Evolutionary conservation across 2,113 vertebrate species (phyloP), one percentile per base, ranked within the genome.

Genomic region (Microcebus ravelobensis): DNA sequence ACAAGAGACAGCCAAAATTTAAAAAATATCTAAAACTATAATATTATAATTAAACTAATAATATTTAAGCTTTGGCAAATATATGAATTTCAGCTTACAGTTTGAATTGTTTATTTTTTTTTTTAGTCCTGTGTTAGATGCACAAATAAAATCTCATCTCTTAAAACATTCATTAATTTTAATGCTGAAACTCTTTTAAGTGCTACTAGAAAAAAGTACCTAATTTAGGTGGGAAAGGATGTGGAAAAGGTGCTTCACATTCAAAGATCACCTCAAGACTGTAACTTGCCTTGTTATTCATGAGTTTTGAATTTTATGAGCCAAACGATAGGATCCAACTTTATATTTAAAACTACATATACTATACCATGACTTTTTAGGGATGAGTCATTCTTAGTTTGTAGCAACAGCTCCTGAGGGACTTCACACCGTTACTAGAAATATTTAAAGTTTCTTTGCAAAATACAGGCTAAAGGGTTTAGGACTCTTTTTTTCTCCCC

Each of bases 151-250:
- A 87, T 31, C 4, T 92, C 52, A 84, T 95, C 48, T 94, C 77
- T 97, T 55, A 31, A 92, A 82, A 52, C n/a, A 83, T 61, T 73
- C 13, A 15, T 70, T 89, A 65, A 71, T 50, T 87, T 94, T 70
- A 96, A 90, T 45, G 65, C 15, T 81, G 67, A 86, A 77, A 73
- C 8, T 86, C 21, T 29, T 1, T 67, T 55, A 52, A 67, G 2
- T 87, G 55, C 23, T 73, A 31, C 27, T 67, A 82, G 52, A 81
- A 86, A 89, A 89, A 71, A 34, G 12, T 61, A 52, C 10, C n/a
- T 76, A 67, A 70, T 80, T 96, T 76, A 63, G 31, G 31, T 29
- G 48, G 71, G 85, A 94, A 94, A n/a, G 1, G 7, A 15, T 57
- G 12, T 91, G 39, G 77, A 79, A 93, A 87, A 48, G n/a, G 6